Evolutionary conservation across 2,797 vertebrate species (phyloP).

Genomic region (Lagorchestes hirsutus): DNA sequence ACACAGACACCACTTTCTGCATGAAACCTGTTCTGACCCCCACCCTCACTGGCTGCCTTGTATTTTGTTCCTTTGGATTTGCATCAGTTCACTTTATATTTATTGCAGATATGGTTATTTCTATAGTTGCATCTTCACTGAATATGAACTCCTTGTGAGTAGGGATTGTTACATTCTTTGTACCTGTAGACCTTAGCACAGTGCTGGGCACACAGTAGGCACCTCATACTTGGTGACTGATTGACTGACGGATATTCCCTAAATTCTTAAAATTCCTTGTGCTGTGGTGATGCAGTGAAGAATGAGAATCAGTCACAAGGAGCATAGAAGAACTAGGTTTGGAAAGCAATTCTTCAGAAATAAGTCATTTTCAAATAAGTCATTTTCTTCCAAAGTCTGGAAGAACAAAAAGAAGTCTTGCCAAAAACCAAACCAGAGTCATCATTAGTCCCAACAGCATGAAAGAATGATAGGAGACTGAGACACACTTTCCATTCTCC

Average conservation of each 20-base stretch:
- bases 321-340: background rate
- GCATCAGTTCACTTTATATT: background rate
- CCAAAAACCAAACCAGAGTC: background rate
- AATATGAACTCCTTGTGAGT: background rate
- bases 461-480: background rate
- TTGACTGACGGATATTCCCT: background rate
- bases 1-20: background rate
- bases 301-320: background rate
- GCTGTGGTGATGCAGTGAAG: background rate
- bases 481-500: background rate
- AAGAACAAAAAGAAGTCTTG: background rate
- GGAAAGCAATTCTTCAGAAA: background rate
- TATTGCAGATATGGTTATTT: background rate
- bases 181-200: background rate
- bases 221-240: background rate
- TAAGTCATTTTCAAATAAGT: too few species aligned
- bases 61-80: background rate
- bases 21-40: background rate
- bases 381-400: background rate
- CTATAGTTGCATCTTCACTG: background rate
- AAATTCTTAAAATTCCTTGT: background rate
- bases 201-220: background rate
- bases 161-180: background rate
- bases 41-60: background rate
- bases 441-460: background rate